Evolutionary conservation across 2,888 invertebrate genomes (phyloP).

Genomic region (Lithophane ornitopus): DNA sequence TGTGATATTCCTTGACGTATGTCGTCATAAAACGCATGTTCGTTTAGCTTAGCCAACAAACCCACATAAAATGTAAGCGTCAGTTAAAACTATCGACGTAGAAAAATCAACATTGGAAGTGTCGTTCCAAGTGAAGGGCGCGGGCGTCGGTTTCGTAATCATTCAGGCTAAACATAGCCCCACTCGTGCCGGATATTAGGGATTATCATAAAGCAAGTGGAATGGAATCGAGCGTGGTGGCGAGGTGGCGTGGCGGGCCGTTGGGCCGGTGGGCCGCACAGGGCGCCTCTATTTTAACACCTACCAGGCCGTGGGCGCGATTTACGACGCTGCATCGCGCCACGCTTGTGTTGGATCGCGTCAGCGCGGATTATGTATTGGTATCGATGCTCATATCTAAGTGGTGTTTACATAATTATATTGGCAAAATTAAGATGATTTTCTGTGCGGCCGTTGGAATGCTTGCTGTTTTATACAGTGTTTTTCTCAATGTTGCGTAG

Average conservation of each 20-base stretch:
- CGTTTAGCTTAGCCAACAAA: slow-evolving; percentile 47
- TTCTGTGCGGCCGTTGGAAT: too few species aligned
- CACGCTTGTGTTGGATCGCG: slow-evolving; percentile 73
- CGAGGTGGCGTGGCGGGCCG: slow-evolving; percentile 54
- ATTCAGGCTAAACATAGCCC: slow-evolving; percentile 82
- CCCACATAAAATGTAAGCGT: slow-evolving; percentile 57
- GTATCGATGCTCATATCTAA: slow-evolving; percentile 61
- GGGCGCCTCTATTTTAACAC: slow-evolving; percentile 89
- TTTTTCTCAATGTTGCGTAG: background rate
- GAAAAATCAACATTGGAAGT: slow-evolving; percentile 65
- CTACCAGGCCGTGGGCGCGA: slow-evolving; percentile 87
- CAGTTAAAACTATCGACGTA: slow-evolving; percentile 63
- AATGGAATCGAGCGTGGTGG: slow-evolving; percentile 80
- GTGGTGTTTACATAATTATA: slow-evolving; percentile 5
- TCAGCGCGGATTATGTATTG: slow-evolving; percentile 75
- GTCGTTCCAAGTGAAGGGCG: slow-evolving; percentile 66
- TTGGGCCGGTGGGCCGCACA: slow-evolving; percentile 81
- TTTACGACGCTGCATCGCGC: slow-evolving; percentile 82
- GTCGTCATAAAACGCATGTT: slow-evolving; percentile 25
- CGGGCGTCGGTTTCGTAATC: slow-evolving; percentile 75
- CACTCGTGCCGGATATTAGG: slow-evolving; percentile 88
- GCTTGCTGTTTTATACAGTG: background rate
- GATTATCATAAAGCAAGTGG: slow-evolving; percentile 90
- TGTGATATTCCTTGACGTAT: slow-evolving; percentile 15
- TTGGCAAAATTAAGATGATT: slow-evolving; percentile 25